Conservation (phyloP, 2,113 vertebrate species). For the Carollia perspicillata region DNA sequence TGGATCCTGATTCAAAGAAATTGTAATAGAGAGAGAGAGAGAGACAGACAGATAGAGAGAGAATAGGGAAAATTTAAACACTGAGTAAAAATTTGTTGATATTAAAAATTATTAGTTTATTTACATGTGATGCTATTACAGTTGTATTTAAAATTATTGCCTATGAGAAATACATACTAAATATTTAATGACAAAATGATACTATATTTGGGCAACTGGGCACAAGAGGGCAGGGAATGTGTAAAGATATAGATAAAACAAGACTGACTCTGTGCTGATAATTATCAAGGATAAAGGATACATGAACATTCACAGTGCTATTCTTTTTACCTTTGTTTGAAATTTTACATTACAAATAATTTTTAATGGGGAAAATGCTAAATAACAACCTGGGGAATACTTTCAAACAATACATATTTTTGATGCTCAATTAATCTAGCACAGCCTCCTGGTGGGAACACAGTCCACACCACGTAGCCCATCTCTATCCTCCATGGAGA, state of each 20-base stretch:
- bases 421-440: conserved; percentile 6
- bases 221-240: neutral
- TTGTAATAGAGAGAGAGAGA: neutral
- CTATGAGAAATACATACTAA: neutral
- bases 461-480: neutral
- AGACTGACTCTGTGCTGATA: neutral
- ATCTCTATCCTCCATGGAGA: neutral
- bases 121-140: neutral
- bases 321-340: conserved; percentile 32
- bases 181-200: conserved; percentile 41
- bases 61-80: neutral
- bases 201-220: neutral
- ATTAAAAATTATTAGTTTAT: conserved; percentile 50
- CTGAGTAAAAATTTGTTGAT: conserved; percentile 7
- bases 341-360: conserved; percentile 22
- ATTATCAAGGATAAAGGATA: conserved; percentile 4
- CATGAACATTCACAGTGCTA: neutral
- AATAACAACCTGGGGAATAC: neutral
- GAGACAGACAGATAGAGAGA: neutral
- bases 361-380: neutral
- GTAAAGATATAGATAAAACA: neutral
- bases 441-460: conserved; percentile 4
- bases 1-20: conserved; percentile 43
- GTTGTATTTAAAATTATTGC: neutral
- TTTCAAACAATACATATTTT: conserved; percentile 8